phyloP scores from a whole-genome alignment of 2,113 vertebrate species.

The Rousettus leschenaultii region DNA sequence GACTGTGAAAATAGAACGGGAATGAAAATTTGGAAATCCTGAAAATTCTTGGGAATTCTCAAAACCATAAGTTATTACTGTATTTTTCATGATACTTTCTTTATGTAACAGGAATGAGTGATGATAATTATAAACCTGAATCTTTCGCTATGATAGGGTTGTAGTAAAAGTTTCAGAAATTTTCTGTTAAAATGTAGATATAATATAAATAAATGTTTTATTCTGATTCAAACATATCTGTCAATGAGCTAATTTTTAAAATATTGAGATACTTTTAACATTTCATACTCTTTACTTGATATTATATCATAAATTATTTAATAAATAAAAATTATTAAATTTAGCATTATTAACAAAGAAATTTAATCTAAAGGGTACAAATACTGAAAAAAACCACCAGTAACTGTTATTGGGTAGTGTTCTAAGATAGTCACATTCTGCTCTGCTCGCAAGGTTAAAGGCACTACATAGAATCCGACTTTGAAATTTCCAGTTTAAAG shows the following conservation, averaged over 20 bases:
- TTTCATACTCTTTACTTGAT: background rate
- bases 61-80: background rate
- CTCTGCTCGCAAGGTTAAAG: background rate
- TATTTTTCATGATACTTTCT: background rate
- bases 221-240: conserved; percentile 21
- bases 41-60: background rate
- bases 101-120: background rate
- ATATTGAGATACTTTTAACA: background rate
- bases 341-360: conserved; percentile 7
- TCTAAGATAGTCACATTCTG: conserved; percentile 1
- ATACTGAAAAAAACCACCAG: background rate
- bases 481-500: background rate
- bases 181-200: background rate
- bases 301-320: background rate
- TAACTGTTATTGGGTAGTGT: background rate
- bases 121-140: background rate
- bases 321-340: background rate
- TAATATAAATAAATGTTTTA: background rate
- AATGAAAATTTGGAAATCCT: conserved; percentile 6
- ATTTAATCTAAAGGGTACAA: background rate
- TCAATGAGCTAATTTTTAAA: background rate
- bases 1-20: background rate
- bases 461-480: background rate
- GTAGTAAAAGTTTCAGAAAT: background rate
- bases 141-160: background rate